Conservation (phyloP, 2,113 vertebrate species). For the Desmodus rotundus region DNA sequence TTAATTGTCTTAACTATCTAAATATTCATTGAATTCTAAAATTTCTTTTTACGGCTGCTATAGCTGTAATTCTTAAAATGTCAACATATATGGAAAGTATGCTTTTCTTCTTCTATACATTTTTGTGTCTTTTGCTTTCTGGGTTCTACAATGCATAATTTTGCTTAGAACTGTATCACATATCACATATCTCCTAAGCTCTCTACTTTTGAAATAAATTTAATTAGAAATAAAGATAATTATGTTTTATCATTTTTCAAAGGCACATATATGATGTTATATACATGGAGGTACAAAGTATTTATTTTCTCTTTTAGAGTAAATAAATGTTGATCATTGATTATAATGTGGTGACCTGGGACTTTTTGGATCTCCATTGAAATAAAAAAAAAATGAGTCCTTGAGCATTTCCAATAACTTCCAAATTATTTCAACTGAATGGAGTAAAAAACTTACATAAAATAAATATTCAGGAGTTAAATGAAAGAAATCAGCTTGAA, state of each 20-base stretch:
- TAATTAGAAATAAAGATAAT: constrained; percentile 52
- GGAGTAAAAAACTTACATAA: background rate
- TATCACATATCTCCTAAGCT: background rate
- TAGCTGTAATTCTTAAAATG: constrained; percentile 26
- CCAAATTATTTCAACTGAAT: constrained; percentile 21
- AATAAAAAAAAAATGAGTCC: background rate
- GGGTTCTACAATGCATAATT: constrained; percentile 41
- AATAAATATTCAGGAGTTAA: constrained; percentile 39
- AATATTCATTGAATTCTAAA: constrained; percentile 19
- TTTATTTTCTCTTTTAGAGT: constrained; percentile 44
- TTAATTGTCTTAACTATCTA: constrained; percentile 12
- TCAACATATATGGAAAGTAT: background rate
- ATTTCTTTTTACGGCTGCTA: background rate
- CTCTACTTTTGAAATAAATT: constrained; percentile 52
- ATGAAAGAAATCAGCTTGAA: constrained; percentile 21
- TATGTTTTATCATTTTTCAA: constrained; percentile 57
- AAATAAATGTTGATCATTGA: constrained; percentile 37
- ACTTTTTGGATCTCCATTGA: constrained; percentile 36
- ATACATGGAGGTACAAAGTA: constrained; percentile 21
- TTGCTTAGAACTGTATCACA: background rate
- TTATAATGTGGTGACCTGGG: background rate
- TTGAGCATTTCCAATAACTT: background rate
- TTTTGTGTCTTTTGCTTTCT: constrained; percentile 3
- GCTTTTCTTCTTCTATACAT: background rate
- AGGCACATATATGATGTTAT: constrained; percentile 21